Evolutionary conservation across 1,140 invertebrate species (phyloP), one percentile per base, ranked within the genome.

Genomic region (Pseudomyrmex pallidus): DNA sequence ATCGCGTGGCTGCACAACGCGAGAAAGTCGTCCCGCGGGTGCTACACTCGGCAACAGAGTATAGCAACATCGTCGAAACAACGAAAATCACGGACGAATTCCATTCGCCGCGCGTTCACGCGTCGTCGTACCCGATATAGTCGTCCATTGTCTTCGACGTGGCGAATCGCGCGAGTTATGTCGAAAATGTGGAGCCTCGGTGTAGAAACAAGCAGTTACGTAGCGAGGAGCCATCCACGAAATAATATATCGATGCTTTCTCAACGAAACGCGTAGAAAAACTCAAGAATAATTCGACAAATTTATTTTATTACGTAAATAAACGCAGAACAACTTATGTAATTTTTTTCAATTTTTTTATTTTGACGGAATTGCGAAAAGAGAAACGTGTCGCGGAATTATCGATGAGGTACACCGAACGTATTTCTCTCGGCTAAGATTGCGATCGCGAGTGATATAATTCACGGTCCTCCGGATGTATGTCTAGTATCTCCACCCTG

Each of bases 11-110:
- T 25, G 50, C 20, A 35, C 52, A 13, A 22, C 50, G 48, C 50
- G 52, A 48, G 22, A 50, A 76, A 66, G n/a, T 13, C 22, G 17
- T 83, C 66, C 61, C 78, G 12, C 2, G 84, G 70, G 80, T 74
- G 57, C 22, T 35, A 57, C 67, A 57, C 25, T 25, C 35, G 52
- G 2, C 22, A 52, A n/a, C n/a, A n/a, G n/a, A n/a, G 35, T 52
- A 7, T 59, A 22, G 50, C n/a, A 66, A 74, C 50, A 57, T 22
- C 35, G 17, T 35, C 7, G 56, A 22, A 56, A 50, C 20, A 7
- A 22, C 62, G 46, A 76, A 84, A 87, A 84, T 87, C 83, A 87
- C 74, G 48, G 63, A 59, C 70, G 62, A 61, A 62, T 63, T 83
- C 63, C 52, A 82, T 54, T 25, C 9, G 2, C 54, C 2, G 2